phyloP scores from a whole-genome alignment of 2,797 vertebrate genomes.

The Monodelphis domestica region DNA sequence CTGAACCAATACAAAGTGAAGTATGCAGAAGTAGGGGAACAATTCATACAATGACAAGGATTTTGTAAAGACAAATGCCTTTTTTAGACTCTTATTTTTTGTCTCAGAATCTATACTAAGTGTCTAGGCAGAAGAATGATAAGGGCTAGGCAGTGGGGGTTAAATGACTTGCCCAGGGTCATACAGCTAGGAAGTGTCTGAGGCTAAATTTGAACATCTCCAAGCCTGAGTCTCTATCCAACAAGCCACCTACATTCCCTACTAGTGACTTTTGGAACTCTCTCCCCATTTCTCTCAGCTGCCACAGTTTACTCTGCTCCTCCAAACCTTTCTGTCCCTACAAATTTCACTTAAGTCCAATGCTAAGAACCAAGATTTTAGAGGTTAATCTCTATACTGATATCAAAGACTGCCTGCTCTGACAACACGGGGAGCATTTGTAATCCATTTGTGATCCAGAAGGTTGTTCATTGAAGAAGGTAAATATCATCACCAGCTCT shows the following conservation, averaged over 20 bases:
- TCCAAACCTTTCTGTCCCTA: background rate
- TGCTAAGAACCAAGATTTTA: slow-evolving; percentile 54
- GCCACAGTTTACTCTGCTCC: background rate
- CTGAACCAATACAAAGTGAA: background rate
- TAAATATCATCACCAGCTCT: slow-evolving; percentile 43
- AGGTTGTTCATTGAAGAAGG: slow-evolving; percentile 69
- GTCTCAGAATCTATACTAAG: no score
- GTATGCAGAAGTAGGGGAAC: no score
- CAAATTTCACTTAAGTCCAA: background rate
- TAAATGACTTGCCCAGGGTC: no score
- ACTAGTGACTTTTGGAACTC: background rate
- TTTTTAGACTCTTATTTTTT: no score
- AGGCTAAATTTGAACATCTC: no score
- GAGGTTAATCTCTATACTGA: slow-evolving; percentile 59
- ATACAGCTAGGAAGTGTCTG: no score
- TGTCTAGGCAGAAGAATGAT: no score
- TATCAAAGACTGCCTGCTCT: slow-evolving; percentile 57
- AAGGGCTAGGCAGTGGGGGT: no score
- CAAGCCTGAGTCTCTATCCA: no score
- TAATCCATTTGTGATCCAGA: no score
- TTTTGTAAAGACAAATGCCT: background rate
- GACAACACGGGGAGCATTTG: slow-evolving; percentile 65
- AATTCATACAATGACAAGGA: background rate
- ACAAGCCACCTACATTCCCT: no score
- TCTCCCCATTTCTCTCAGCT: background rate